Evolutionary conservation across 30 jellyfish, hydroid and myxozoan species (phyloP).

Genomic region (Aurelia aurita): DNA sequence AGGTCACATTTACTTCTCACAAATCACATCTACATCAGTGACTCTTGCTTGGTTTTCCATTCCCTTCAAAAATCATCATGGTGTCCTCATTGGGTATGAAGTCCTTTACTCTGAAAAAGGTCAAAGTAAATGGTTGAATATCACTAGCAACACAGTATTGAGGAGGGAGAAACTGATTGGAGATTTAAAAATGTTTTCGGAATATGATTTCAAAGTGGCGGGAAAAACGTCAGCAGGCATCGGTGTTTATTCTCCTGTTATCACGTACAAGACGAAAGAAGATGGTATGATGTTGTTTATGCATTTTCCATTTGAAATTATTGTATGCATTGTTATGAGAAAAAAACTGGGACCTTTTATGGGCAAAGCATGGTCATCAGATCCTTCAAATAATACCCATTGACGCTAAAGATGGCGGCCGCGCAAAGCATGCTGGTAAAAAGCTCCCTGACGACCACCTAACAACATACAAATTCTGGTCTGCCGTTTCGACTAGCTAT

Average conservation of each 20-base stretch:
- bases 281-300: slow-evolving; percentile 12
- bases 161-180: slow-evolving; percentile 6
- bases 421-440: no score
- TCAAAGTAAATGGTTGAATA: slow-evolving; percentile 13
- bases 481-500: no score
- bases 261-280: slow-evolving; percentile 15
- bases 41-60: slow-evolving; percentile 32
- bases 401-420: no score
- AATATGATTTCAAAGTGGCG: slow-evolving; percentile 23
- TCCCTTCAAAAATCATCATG: slow-evolving; percentile 22
- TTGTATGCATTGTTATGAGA: no score
- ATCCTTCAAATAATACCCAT: no score
- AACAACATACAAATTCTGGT: no score
- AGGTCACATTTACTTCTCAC: background rate
- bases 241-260: slow-evolving; percentile 5
- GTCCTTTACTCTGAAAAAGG: background rate
- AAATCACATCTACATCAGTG: slow-evolving; percentile 16
- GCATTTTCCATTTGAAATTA: no score
- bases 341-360: no score
- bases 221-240: slow-evolving; percentile 34
- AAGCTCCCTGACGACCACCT: no score
- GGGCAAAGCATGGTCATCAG: no score
- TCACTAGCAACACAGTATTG: background rate
- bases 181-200: background rate
- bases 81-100: slow-evolving; percentile 27